phyloP scores from a whole-genome alignment of 2,113 vertebrate genomes.

The Sander vitreus region DNA sequence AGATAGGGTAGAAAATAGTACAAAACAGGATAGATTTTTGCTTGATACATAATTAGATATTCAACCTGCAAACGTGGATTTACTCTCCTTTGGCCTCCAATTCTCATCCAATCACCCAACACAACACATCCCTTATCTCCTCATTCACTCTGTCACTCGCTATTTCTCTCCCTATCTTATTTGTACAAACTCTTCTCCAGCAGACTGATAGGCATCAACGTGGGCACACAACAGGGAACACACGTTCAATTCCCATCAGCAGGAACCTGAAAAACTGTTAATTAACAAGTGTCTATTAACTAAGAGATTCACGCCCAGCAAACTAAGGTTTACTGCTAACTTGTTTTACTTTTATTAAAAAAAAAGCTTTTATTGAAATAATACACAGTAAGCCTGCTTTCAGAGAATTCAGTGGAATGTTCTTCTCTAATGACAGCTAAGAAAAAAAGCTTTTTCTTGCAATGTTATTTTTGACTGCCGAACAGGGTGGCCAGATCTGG shows the following conservation, averaged over 20 bases:
- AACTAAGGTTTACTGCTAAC: background rate
- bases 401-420: background rate
- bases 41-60: conserved; percentile 23
- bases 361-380: background rate
- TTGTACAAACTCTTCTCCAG: background rate
- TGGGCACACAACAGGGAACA: background rate
- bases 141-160: conserved; percentile 28
- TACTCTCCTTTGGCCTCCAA: conserved; percentile 26
- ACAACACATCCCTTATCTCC: conserved; percentile 16
- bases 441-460: background rate
- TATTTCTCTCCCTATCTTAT: conserved; percentile 5
- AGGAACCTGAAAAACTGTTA: background rate
- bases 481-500: background rate
- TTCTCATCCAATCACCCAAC: conserved; percentile 17
- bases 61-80: conserved; percentile 20
- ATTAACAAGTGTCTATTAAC: background rate
- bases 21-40: background rate
- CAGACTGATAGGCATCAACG: background rate
- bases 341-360: background rate
- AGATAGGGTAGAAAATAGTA: background rate
- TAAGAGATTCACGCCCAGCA: background rate
- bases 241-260: background rate
- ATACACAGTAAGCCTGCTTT: background rate
- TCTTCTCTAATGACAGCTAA: conserved; percentile 9
- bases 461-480: conserved; percentile 12